Base-by-base conservation (phyloP, 1,140 invertebrate genomes). In the Dendroctonus valens region DNA sequence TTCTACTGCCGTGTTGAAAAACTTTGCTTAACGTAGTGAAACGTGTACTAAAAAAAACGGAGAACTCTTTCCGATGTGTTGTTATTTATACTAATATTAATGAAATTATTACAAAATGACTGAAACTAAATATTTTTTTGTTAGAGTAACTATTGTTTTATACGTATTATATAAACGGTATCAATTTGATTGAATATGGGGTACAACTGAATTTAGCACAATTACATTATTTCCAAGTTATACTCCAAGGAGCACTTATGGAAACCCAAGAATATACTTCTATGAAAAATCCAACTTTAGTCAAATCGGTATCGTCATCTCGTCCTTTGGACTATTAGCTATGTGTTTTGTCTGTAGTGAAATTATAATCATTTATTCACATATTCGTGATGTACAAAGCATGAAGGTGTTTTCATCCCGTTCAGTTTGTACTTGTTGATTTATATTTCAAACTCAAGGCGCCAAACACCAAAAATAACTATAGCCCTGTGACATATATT, bases 1-100 rank as follows among this genome's bases (percentile, higher is more conserved):
- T 71, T 68, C 67, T 74, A 76, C 73, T 75, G 73, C 73, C 74
- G 72, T 71, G 71, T 74, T 68, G 59, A 69, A 64, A 59, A 51
- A 70, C 42, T 59, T 44, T 49, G 58, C 64, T 65, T 65, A 65
- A 51, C 48, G 42, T 59, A 66, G 64, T 59, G 58, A 66, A 55
- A 49, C 42, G 63, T 65, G 63, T 58, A 42, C 37, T 63, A 63
- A 63, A 49, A 55, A 38, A 57, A 42, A 65, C 42, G 46, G 46
- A 65, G 46, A 65, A 65, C 41, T 58, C 50, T 58, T 14, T 57
- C 54, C 48, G 64, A 46, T 58, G 65, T 60, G 57, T 67, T 60
- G 58, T 67, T 65, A 59, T 52, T 60, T 60, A 67, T 60, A 60
- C 52, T 60, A 55, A 67, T 49, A 57, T 57, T 40, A 57, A 55